Percentiles rank a stretch among this genome's conserved stretches.
These are phyloP conservation scores for Heliothis subflexa DNA, from an alignment of 1,140 invertebrate species.

Conservation along the genomic window DNA sequence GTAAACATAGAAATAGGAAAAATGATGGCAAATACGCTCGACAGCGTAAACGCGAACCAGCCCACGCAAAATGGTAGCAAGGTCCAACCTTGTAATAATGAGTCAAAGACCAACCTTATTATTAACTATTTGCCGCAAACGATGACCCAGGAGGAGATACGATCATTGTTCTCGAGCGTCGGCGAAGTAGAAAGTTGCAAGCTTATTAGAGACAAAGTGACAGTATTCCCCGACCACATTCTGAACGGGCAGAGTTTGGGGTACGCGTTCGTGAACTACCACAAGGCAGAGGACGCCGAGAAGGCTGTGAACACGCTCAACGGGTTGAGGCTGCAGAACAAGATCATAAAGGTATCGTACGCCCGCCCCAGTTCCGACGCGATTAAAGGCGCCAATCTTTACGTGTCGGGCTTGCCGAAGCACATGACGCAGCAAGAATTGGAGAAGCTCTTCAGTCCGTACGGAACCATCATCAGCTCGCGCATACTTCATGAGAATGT, in stretches of 20 bases:
- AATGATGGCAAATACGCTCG: constrained; percentile 86
- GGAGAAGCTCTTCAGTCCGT: constrained; percentile 93
- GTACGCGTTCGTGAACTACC: constrained; percentile 96
- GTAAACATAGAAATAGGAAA: constrained; percentile 69
- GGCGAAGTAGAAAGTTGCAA: constrained; percentile 97
- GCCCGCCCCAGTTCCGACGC: constrained; percentile 95
- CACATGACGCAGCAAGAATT: constrained; percentile 94
- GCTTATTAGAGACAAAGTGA: constrained; percentile 95
- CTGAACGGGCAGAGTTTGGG: constrained; percentile 93
- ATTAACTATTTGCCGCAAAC: constrained; percentile 97
- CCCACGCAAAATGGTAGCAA: constrained; percentile 88
- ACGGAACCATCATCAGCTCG: constrained; percentile 94
- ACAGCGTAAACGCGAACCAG: constrained; percentile 84
- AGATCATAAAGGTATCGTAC: constrained; percentile 96
- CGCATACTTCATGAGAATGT: constrained; percentile 95
- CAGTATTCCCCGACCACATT: constrained; percentile 88
- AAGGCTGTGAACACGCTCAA: constrained; percentile 95
- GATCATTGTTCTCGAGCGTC: constrained; percentile 94
- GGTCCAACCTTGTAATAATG: constrained; percentile 87
- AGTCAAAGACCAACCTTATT: constrained; percentile 93
- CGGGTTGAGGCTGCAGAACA: constrained; percentile 94
- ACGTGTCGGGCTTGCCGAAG: constrained; percentile 95
- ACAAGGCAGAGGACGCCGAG: constrained; percentile 93
- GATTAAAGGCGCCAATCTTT: constrained; percentile 96
- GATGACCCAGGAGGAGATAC: constrained; percentile 96